A percentile compares a stretch with the other conserved stretches of the same genome.
phyloP scores from a whole-genome alignment of 2,888 invertebrate genomes.

The Diadromus collaris region DNA sequence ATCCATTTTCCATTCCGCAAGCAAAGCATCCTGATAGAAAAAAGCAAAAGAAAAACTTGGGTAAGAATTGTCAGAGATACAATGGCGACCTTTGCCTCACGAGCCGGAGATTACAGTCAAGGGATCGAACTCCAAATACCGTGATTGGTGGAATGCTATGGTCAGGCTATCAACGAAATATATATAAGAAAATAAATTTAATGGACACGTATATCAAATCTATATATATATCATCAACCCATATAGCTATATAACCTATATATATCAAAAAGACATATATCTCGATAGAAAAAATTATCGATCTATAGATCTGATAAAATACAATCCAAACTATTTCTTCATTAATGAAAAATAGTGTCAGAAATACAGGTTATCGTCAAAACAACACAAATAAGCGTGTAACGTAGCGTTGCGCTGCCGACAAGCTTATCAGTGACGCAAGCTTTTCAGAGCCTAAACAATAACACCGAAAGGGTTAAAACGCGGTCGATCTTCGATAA shows the following conservation, averaged over 20 bases:
- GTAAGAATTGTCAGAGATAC: not conserved
- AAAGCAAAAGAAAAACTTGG: not conserved
- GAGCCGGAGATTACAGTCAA: not conserved
- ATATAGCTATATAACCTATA: too few relatives aligned
- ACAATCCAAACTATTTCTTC: not conserved
- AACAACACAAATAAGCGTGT: too few relatives aligned
- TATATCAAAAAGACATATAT: not conserved
- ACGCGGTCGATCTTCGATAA: not conserved
- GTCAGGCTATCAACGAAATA: not conserved
- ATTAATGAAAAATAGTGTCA: not conserved
- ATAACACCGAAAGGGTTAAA: not conserved
- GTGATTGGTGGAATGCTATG: not conserved
- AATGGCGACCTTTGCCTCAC: not conserved
- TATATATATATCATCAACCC: not conserved
- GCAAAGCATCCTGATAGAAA: slow-evolving; percentile 93
- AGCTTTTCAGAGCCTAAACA: not conserved
- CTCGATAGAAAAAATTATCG: not conserved
- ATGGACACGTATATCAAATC: not conserved
- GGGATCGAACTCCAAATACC: not conserved
- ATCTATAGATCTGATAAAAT: not conserved
- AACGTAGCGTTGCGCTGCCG: slow-evolving; percentile 1
- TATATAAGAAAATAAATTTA: not conserved
- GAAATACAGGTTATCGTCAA: slow-evolving; percentile 22
- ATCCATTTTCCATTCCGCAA: slow-evolving; percentile 98
- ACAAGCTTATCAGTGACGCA: not conserved